These are phyloP conservation scores for Plusia festucae DNA, from an alignment of 2,888 invertebrate species.

Conservation along the genomic window DNA sequence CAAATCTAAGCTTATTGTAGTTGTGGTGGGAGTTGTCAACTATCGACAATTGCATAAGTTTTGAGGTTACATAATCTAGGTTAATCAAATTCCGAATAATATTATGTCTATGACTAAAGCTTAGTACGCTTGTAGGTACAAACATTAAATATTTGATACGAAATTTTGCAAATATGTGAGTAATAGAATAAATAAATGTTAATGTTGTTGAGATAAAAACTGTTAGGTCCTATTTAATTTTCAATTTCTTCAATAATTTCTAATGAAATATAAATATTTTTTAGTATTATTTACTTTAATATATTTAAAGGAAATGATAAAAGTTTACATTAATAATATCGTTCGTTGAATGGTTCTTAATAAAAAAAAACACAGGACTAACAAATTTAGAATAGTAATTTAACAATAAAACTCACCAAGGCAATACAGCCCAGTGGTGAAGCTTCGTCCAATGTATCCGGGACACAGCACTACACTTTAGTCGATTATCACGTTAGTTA, in stretches of 20 bases:
- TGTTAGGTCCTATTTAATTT: background rate
- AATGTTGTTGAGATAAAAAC: background rate
- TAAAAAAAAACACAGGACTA: background rate
- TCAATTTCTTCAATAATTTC: too few species aligned
- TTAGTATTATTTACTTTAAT: too few species aligned
- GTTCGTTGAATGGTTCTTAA: background rate
- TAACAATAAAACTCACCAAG: conserved; percentile 73
- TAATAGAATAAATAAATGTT: background rate
- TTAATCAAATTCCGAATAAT: conserved; percentile 7
- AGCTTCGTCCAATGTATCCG: conserved; percentile 68
- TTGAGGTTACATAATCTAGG: conserved; percentile 10
- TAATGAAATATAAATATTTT: background rate
- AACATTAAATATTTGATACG: background rate
- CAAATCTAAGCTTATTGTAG: background rate
- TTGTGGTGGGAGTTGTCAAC: background rate
- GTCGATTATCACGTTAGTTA: conserved; percentile 59
- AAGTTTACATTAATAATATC: too few species aligned
- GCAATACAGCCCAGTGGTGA: conserved; percentile 68
- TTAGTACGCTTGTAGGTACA: conserved; percentile 5
- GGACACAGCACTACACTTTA: conserved; percentile 72
- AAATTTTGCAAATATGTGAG: conserved; percentile 5
- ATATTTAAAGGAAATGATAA: too few species aligned
- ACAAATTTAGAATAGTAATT: conserved; percentile 1
- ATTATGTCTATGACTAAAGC: conserved; percentile 9
- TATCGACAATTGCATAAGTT: conserved; percentile 5